These are phyloP conservation scores for Mallotus villosus DNA, from an alignment of 2,797 vertebrate species.

Conservation along the genomic window DNA sequence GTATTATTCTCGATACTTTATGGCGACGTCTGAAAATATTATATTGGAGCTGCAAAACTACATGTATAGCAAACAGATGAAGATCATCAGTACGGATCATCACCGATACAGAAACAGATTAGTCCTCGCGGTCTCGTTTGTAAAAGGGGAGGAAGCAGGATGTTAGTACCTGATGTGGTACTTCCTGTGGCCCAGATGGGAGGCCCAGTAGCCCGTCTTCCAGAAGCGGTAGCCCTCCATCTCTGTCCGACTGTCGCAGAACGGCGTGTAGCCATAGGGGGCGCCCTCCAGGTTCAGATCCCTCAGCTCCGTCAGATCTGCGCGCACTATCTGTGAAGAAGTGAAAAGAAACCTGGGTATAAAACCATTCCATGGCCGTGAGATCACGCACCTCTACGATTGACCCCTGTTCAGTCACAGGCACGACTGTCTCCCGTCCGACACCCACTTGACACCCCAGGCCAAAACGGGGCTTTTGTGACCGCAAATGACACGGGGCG, in stretches of 20 bases:
- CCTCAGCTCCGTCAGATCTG: constrained; percentile 89
- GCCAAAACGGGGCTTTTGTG: not conserved
- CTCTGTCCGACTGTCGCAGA: constrained; percentile 92
- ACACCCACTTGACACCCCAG: no score
- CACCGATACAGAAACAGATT: no score
- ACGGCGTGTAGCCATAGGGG: constrained; percentile 94
- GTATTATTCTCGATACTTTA: no score
- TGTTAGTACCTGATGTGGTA: constrained; percentile 90
- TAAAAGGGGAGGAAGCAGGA: not conserved
- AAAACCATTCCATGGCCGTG: not conserved
- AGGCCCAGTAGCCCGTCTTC: constrained; percentile 96
- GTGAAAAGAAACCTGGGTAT: no score
- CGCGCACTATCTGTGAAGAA: constrained; percentile 85
- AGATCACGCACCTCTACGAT: constrained; percentile 7
- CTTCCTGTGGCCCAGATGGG: constrained; percentile 87
- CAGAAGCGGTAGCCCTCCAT: constrained; percentile 99
- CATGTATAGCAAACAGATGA: no score
- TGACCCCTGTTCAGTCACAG: not conserved
- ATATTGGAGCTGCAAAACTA: no score
- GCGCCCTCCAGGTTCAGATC: constrained; percentile 88
- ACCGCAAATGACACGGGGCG: not conserved
- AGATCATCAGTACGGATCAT: no score
- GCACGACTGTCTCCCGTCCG: no score
- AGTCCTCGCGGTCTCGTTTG: not conserved
- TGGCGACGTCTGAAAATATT: no score